Base-by-base conservation (phyloP, 2,113 vertebrate species). In the Atractosteus spatula region DNA sequence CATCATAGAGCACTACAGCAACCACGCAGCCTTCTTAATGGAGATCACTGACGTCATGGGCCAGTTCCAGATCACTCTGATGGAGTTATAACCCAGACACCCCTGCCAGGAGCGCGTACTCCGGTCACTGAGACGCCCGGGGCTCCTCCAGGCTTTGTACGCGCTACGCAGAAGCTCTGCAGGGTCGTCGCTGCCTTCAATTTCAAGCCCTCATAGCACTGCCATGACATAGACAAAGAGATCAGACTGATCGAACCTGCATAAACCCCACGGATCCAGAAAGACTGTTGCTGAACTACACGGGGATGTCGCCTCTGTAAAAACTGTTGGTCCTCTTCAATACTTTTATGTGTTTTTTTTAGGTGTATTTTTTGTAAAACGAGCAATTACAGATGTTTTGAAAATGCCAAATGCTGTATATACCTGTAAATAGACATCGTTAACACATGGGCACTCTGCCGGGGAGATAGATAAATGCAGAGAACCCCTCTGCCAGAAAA, bases 1-100 rank as follows among this genome's bases (percentile, higher is more conserved):
- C 90, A 99, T 99, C 79, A 92, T 99, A 3, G 92, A 96, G 86
- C 97, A 99, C 82, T 99, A 99, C 82, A 98, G 94, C 91, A 98
- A 99, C 88, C 96, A 98, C 12, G 91, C 94, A 0, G 96, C 97
- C 77, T 99, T 99, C 77, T 93, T 97, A 61, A 91, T 99, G 44
- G 96, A 98, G 76, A 74, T 97, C 80, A 91, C 91, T 0, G 96
- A 99, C 75, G 71, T 85, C 2, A 88, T 87, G 12, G 93, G 92
- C 66, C 94, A 94, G 81, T 92, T 95, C 83, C 97, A 98, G 86
- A 78, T 99, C 83, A 95, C 93, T 61, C 95, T 99, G 16, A 89
- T 94, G 68, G 97, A 99, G 90, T 89, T 98, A 87, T 99, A 88
- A 94, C 66, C 14, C 54, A 11, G 12, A 44, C 62, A 1, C 14